These are phyloP conservation scores for Hydrochoerus hydrochaeris DNA, from an alignment of 2,113 vertebrate genomes.

Conservation along the genomic window DNA sequence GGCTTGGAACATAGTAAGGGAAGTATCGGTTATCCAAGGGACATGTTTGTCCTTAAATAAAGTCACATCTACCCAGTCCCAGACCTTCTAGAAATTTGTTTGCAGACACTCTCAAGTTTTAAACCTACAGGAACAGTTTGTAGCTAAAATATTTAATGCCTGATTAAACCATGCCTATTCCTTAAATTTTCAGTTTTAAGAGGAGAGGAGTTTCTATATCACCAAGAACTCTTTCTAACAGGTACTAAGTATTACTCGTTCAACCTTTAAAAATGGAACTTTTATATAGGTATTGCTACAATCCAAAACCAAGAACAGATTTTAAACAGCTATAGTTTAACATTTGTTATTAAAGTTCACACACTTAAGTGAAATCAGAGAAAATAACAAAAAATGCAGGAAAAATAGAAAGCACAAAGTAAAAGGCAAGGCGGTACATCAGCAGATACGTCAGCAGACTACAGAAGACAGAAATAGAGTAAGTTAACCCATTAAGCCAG, in stretches of 20 bases:
- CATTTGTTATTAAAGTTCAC: constrained; percentile 49
- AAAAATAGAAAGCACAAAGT: constrained; percentile 21
- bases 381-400: constrained; percentile 35
- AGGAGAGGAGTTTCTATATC: background rate
- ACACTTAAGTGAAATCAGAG: constrained; percentile 45
- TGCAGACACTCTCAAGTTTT: constrained; percentile 28
- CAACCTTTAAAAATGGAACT: constrained; percentile 6
- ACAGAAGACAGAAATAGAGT: background rate
- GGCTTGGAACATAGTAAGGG: background rate
- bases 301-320: background rate
- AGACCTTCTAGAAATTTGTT: constrained; percentile 24
- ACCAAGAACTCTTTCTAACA: constrained; percentile 9
- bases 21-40: background rate
- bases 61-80: background rate
- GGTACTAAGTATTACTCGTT: background rate
- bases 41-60: background rate
- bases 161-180: constrained; percentile 16
- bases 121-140: constrained; percentile 1
- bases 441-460: background rate
- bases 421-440: constrained; percentile 1
- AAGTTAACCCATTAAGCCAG: background rate
- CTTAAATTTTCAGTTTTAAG: constrained; percentile 10
- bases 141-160: constrained; percentile 47
- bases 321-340: constrained; percentile 10
- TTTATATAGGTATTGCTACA: background rate